Percentiles rank a stretch among this genome's conserved stretches.
Conservation (phyloP, 2,888 invertebrate species). For the Rhopalosiphum nymphaeae region DNA sequence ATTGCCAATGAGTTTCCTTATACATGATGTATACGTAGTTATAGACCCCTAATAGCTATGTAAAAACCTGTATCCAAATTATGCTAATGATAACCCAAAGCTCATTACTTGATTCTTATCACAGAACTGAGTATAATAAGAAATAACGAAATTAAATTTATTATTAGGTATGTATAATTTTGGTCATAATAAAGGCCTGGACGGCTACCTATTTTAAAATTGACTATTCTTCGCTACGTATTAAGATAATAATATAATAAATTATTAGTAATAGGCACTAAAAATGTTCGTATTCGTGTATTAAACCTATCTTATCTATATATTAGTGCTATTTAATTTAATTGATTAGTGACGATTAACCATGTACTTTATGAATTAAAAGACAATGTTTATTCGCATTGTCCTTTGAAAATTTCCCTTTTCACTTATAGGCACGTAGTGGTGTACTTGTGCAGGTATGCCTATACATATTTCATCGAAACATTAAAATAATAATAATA, state of each 20-base stretch:
- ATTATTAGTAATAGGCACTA: background rate
- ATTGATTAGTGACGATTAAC: background rate
- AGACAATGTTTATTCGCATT: background rate
- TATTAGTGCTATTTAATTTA: background rate
- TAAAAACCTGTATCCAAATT: conserved; percentile 25
- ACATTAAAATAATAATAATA: background rate
- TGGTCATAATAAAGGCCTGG: background rate
- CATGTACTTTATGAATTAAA: background rate
- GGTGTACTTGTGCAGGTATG: background rate
- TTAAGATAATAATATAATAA: background rate
- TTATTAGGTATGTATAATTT: background rate
- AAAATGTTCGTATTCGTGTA: no score
- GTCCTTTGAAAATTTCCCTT: background rate
- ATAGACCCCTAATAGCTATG: background rate
- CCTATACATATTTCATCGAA: background rate
- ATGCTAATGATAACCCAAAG: conserved; percentile 28
- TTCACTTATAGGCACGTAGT: background rate
- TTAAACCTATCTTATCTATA: background rate
- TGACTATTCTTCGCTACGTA: background rate
- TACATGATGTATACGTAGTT: background rate
- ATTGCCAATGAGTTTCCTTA: conserved; percentile 25
- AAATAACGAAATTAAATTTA: background rate
- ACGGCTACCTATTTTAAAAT: conserved; percentile 7
- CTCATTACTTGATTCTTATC: conserved; percentile 37
- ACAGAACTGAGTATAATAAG: conserved; percentile 22